Conservation (phyloP, 1,140 invertebrate genomes). For the Zaprionus gabonicus region DNA sequence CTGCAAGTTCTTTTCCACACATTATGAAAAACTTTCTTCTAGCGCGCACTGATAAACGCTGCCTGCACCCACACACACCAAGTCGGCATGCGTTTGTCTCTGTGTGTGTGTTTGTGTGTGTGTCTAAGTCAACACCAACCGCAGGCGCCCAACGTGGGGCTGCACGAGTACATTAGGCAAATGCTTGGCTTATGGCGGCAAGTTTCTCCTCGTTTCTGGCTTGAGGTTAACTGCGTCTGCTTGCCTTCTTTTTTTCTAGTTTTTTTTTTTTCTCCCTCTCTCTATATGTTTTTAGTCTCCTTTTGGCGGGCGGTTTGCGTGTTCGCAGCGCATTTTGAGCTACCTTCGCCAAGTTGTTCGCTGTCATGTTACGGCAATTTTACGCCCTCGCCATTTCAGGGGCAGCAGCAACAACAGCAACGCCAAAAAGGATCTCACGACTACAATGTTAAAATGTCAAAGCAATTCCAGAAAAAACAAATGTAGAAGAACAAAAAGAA, state of each 20-base stretch:
- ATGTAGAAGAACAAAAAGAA: background rate
- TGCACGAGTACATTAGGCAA: constrained; percentile 73
- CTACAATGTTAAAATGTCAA: constrained; percentile 61
- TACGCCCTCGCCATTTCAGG: constrained; percentile 79
- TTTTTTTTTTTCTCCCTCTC: background rate
- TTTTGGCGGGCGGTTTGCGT: constrained; percentile 50
- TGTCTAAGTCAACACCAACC: constrained; percentile 70
- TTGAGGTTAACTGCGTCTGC: constrained; percentile 26
- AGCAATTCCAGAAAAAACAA: constrained; percentile 30
- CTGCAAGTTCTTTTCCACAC: constrained; percentile 67
- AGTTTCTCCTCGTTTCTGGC: constrained; percentile 18
- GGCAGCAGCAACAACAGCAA: constrained; percentile 30
- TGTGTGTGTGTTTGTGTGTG: constrained; percentile 31
- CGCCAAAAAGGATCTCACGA: constrained; percentile 26
- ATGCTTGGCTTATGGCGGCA: constrained; percentile 47
- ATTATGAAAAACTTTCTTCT: constrained; percentile 72
- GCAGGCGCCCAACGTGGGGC: constrained; percentile 44
- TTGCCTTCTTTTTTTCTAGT: background rate
- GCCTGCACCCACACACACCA: background rate
- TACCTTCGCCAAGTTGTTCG: constrained; percentile 79
- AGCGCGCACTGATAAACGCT: constrained; percentile 60
- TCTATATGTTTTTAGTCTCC: constrained; percentile 2
- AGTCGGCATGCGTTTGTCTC: background rate
- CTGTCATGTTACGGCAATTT: constrained; percentile 82
- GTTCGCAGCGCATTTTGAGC: constrained; percentile 76